Conservation (phyloP, 2,888 invertebrate genomes). For the Mythimna lalbum region DNA sequence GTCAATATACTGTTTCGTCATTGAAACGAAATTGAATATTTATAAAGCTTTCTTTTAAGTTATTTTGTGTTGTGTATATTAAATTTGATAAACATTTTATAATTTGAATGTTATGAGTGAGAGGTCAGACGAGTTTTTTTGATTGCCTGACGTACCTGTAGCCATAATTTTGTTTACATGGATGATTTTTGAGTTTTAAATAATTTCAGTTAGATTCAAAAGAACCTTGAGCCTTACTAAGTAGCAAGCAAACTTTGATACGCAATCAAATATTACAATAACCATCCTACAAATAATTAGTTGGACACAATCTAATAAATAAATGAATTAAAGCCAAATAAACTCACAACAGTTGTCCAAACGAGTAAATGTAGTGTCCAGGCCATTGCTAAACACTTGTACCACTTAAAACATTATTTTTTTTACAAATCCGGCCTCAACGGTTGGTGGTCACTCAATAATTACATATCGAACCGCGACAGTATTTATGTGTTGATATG, state of each 20-base stretch:
- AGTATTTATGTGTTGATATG: conserved; percentile 70
- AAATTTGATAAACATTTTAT: background rate
- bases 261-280: conserved; percentile 15
- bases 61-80: background rate
- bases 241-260: conserved; percentile 20
- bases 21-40: conserved; percentile 26
- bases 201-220: conserved; percentile 8
- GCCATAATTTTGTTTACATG: conserved; percentile 1
- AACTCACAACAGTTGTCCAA: conserved; percentile 78
- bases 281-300: background rate
- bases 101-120: background rate
- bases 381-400: conserved; percentile 73
- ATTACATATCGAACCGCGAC: conserved; percentile 73
- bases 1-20: conserved; percentile 13
- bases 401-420: conserved; percentile 65
- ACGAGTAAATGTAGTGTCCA: conserved; percentile 75
- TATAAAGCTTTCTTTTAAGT: conserved; percentile 8
- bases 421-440: conserved; percentile 65
- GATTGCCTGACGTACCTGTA: background rate
- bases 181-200: background rate
- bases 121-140: conserved; percentile 1
- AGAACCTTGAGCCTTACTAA: background rate
- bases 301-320: background rate
- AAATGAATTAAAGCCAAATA: conserved; percentile 23
- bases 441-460: conserved; percentile 65